These are phyloP conservation scores for Serinus canaria DNA, from an alignment of 2,113 vertebrate species.

Conservation along the genomic window DNA sequence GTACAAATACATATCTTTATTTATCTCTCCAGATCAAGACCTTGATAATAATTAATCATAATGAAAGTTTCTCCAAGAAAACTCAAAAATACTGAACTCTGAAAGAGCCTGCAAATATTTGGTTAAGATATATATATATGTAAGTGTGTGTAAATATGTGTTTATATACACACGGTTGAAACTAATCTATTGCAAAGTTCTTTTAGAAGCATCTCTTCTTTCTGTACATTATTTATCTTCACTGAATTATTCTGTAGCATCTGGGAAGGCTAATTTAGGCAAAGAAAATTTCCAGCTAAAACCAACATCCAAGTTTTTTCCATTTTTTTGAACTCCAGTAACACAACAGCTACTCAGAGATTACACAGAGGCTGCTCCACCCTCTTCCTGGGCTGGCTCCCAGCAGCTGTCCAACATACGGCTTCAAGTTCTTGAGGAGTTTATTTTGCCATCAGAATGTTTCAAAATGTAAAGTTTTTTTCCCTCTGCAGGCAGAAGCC, in stretches of 20 bases:
- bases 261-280: slow-evolving; percentile 17
- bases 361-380: neutral
- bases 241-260: slow-evolving; percentile 11
- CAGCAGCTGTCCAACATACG: slow-evolving; percentile 22
- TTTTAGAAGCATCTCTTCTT: neutral
- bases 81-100: neutral
- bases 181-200: neutral
- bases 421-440: neutral
- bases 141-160: neutral
- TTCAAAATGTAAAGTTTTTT: neutral
- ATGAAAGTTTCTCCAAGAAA: neutral
- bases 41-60: slow-evolving; percentile 42
- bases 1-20: slow-evolving; percentile 21
- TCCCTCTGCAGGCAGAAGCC: neutral
- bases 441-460: neutral
- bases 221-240: slow-evolving; percentile 12
- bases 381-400: neutral
- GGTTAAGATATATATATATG: neutral
- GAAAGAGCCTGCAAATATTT: neutral
- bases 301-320: neutral
- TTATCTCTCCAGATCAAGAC: neutral
- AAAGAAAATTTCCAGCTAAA: slow-evolving; percentile 41
- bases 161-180: neutral
- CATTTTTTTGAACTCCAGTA: neutral
- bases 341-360: neutral